Percentiles rank a stretch among this genome's conserved stretches.
phyloP scores from a whole-genome alignment of 2,888 invertebrate genomes.

The Salticus scenicus region DNA sequence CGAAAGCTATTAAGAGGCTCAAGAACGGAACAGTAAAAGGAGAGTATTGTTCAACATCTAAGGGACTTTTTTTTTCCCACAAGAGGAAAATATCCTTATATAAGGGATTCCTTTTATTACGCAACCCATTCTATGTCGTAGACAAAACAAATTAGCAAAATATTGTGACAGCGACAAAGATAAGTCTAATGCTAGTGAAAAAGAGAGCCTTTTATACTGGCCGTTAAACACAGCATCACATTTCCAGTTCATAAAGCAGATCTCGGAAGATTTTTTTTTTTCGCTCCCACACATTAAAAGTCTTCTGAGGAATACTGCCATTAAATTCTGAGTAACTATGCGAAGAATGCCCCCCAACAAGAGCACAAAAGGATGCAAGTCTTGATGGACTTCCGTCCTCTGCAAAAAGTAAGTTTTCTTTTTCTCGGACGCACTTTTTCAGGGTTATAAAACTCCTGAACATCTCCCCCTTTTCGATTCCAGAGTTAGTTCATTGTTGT shows the following conservation, averaged over 20 bases:
- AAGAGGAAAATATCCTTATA: too few relatives aligned
- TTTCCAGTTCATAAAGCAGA: constrained; percentile 17
- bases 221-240: not conserved
- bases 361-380: not conserved
- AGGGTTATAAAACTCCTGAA: not conserved
- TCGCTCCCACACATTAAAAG: not conserved
- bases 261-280: not conserved
- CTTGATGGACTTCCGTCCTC: constrained; percentile 7
- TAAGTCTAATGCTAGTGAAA: not conserved
- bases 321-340: constrained; percentile 14
- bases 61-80: too few relatives aligned
- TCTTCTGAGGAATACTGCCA: not conserved
- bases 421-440: not conserved
- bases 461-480: not conserved
- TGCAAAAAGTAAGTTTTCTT: not conserved
- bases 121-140: not conserved
- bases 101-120: too few relatives aligned
- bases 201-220: not conserved
- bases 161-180: constrained; percentile 2
- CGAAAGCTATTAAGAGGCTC: too few relatives aligned
- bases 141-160: constrained; percentile 19
- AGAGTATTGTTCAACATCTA: too few relatives aligned
- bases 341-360: constrained; percentile 14
- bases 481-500: not conserved
- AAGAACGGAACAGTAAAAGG: too few relatives aligned